Evolutionary conservation across 2,888 invertebrate species (phyloP), one percentile per base, ranked within the genome.

Genomic region (Oithona nana): DNA sequence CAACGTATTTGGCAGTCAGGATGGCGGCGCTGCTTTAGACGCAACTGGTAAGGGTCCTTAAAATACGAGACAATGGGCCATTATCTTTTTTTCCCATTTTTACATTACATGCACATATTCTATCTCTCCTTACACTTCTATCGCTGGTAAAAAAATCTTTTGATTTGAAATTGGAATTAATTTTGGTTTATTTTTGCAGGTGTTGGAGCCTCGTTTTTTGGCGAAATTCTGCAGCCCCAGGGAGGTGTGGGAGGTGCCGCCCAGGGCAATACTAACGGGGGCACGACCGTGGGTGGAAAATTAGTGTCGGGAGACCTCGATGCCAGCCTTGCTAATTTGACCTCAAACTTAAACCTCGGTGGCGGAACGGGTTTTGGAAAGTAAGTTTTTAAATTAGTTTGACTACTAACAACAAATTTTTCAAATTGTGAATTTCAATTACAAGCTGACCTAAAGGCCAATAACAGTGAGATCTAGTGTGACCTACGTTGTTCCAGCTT

Each of bases 271-370:
- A 74, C 76, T 70, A 72, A 78, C 64, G 62, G 67, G 54, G 71
- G 73, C 65, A 71, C 72, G 65, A 69, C 71, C 39, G n/a, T 50
- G 26, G 20, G 39, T 13, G 81, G 81, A 66, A 86, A 85, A 72
- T 83, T 94, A 67, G 79, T 93, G 66, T 88, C 89, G 28, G 89
- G 90, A 63, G 94, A 94, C 75, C 78, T 95, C 73, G 93, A 95
- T 73, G 87, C 89, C 68, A 92, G 90, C 68, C 81, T 94, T 65
- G 92, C 92, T 66, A 86, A 86, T 67, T 78, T 95, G 69, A 94
- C 93, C 66, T 88, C 93, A 76, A 94, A 93, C 75, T 80, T 95
- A 69, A 81, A 66, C 56, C 64, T 66, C 50, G 63, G 60, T n/a
- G 60, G 49, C 30, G 64, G 63, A 22, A n/a, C n/a, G n/a, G n/a